A percentile compares a stretch with the other conserved stretches of the same genome.
These are phyloP conservation scores for Cerastis rubricosa DNA, from an alignment of 2,888 invertebrate species.

Conservation along the genomic window DNA sequence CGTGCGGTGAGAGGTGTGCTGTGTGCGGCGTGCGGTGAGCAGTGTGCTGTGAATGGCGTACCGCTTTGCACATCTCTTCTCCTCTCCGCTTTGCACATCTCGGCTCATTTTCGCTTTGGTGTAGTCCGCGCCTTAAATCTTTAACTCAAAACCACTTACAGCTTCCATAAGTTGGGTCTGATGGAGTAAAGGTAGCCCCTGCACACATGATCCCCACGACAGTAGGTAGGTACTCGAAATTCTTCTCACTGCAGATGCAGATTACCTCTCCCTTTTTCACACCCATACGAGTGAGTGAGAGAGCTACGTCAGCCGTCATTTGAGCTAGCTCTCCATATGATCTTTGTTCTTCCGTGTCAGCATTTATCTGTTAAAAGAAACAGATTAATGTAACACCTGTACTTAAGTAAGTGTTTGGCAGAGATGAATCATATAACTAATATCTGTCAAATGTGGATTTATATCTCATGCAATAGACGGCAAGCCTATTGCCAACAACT, in stretches of 20 bases:
- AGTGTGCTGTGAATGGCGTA: not conserved
- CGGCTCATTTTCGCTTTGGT: too few relatives aligned
- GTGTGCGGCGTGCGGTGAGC: not conserved
- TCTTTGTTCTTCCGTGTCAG: constrained; percentile 65
- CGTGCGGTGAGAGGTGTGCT: not conserved
- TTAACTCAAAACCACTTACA: constrained; percentile 49
- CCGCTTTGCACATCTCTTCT: not conserved
- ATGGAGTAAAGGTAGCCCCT: constrained; percentile 65
- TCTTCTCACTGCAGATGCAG: constrained; percentile 69
- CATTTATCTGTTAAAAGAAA: constrained; percentile 55
- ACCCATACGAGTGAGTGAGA: constrained; percentile 74
- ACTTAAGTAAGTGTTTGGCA: not conserved
- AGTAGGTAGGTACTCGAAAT: constrained; percentile 65
- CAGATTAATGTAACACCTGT: not conserved
- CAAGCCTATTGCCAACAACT: not conserved
- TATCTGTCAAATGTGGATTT: too few relatives aligned
- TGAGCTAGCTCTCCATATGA: constrained; percentile 72
- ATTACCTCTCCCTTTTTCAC: constrained; percentile 73
- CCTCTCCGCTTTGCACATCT: not conserved
- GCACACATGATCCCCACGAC: constrained; percentile 66
- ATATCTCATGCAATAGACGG: not conserved
- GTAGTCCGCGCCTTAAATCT: not conserved
- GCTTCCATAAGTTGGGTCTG: constrained; percentile 58
- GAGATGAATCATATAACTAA: not conserved
- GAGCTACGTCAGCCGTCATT: constrained; percentile 71